Conservation (phyloP, 2,113 vertebrate species). For the Trinectes maculatus region DNA sequence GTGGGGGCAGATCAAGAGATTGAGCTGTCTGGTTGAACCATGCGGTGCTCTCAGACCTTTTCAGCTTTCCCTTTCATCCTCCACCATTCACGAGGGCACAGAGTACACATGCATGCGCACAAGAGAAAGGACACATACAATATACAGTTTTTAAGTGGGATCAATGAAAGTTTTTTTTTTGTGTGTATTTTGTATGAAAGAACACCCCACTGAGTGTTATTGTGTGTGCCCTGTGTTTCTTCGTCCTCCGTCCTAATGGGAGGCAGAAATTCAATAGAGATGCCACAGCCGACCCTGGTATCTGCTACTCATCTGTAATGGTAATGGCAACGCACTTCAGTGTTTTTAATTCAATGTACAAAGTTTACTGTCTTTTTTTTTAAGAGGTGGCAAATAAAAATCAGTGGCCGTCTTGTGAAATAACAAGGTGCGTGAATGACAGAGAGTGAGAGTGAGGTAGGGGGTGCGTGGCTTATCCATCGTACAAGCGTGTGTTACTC, state of each 20-base stretch:
- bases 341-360: too few relatives aligned
- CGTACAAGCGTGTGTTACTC: conserved; percentile 52
- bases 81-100: conserved; percentile 61
- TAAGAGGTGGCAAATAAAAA: conserved; percentile 45
- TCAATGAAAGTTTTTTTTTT: conserved; percentile 59
- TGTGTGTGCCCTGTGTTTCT: conserved; percentile 27
- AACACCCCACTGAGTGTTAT: conserved; percentile 40
- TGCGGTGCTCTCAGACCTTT: conserved; percentile 62
- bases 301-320: conserved; percentile 15
- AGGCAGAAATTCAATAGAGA: conserved; percentile 5
- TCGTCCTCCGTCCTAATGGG: not conserved
- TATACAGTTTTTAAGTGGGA: conserved; percentile 52
- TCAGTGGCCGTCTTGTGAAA: conserved; percentile 60
- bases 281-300: conserved; percentile 2
- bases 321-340: not conserved
- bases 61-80: conserved; percentile 73
- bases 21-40: conserved; percentile 65
- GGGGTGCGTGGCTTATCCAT: conserved; percentile 30
- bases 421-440: conserved; percentile 37
- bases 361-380: conserved; percentile 7
- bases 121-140: conserved; percentile 54
- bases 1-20: conserved; percentile 68
- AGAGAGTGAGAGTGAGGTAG: conserved; percentile 4
- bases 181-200: conserved; percentile 51
- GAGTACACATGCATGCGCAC: conserved; percentile 50